phyloP scores from a whole-genome alignment of 2,113 vertebrate species.

The Ammospiza nelsoni region DNA sequence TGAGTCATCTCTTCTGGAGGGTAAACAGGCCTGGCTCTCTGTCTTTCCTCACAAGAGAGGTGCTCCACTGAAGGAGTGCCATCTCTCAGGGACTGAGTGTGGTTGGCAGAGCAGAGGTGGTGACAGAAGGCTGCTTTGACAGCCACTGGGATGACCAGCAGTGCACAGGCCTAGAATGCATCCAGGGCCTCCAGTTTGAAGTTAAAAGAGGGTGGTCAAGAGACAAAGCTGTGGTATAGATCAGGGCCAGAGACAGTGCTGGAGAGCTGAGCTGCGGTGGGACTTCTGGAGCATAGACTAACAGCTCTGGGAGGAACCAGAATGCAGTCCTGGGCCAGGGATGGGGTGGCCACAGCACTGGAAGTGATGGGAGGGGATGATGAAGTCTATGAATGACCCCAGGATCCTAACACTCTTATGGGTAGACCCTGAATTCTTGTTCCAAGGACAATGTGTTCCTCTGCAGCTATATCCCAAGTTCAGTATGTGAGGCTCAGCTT shows the following conservation, averaged over 20 bases:
- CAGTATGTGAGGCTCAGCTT: background rate
- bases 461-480: background rate
- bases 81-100: background rate
- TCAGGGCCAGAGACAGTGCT: background rate
- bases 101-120: background rate
- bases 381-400: background rate
- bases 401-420: background rate
- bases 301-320: background rate
- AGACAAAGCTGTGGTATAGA: background rate
- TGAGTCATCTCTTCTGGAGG: background rate
- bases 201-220: background rate
- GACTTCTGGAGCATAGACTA: background rate
- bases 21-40: too few relatives aligned
- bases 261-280: rapidly evolving
- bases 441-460: rapidly evolving
- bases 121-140: background rate
- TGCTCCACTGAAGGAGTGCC: rapidly evolving
- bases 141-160: rapidly evolving
- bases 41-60: background rate
- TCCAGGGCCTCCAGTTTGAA: background rate
- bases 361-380: background rate
- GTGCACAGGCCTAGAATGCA: background rate
- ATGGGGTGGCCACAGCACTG: background rate
- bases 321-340: background rate
- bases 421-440: background rate